phyloP scores from a whole-genome alignment of 1,140 invertebrate genomes.

The Frieseomelitta varia region DNA sequence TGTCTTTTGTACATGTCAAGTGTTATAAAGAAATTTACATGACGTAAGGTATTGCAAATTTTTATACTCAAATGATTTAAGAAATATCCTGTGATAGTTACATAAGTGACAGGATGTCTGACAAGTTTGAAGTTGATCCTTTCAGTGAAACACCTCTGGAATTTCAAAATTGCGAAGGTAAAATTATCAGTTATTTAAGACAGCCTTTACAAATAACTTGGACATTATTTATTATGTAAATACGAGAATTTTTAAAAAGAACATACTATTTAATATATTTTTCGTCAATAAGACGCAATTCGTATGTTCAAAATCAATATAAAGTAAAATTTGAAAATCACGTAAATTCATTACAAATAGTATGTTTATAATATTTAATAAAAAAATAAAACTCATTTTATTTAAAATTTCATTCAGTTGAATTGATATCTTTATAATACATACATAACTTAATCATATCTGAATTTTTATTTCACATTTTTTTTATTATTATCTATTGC shows the following conservation, averaged over 20 bases:
- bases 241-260: not conserved
- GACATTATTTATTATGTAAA: not conserved
- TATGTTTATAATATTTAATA: not conserved
- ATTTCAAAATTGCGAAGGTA: slow-evolving; percentile 58
- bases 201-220: not conserved
- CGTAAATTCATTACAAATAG: not conserved
- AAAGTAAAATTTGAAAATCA: not conserved
- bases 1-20: not conserved
- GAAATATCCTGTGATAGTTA: slow-evolving; percentile 2
- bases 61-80: not conserved
- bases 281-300: not conserved
- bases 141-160: slow-evolving; percentile 72
- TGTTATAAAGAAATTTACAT: not conserved
- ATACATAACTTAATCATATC: not conserved
- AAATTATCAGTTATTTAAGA: not conserved
- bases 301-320: not conserved
- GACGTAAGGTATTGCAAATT: not conserved
- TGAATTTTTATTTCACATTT: not conserved
- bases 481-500: not conserved
- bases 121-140: slow-evolving; percentile 67
- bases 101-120: slow-evolving; percentile 64
- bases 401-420: not conserved
- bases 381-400: not conserved
- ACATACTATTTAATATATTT: not conserved
- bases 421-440: not conserved